phyloP scores from a whole-genome alignment of 2,888 invertebrate species.

The Leptopterna dolabrata region DNA sequence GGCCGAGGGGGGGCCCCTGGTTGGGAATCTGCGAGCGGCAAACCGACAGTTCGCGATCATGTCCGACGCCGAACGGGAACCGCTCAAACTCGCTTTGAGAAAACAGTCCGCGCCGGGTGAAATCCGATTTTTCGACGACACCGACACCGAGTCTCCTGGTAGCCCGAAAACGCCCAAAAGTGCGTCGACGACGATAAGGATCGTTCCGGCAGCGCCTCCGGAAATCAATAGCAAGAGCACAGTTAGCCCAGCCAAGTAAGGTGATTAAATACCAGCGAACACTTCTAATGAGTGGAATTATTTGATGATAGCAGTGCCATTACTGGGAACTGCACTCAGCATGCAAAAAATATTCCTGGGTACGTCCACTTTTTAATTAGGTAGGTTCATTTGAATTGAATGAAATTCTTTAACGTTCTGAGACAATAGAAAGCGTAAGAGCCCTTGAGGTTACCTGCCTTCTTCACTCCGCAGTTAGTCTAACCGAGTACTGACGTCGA shows the following conservation, averaged over 20 bases:
- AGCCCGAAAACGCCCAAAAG: not conserved
- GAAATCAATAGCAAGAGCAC: conserved; percentile 10
- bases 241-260: conserved; percentile 22
- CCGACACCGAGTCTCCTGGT: conserved; percentile 49
- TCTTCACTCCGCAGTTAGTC: no score
- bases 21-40: not conserved
- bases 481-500: no score
- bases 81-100: conserved; percentile 36
- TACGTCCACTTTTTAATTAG: no score
- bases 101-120: conserved; percentile 56
- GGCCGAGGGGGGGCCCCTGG: not conserved
- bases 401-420: no score
- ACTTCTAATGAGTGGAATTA: no score
- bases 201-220: conserved; percentile 10
- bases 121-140: conserved; percentile 58
- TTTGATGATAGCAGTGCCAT: no score
- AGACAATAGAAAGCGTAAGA: no score
- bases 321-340: no score
- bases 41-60: not conserved
- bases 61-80: conserved; percentile 41
- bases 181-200: conserved; percentile 25
- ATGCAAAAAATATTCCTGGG: no score
- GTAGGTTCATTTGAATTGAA: no score
- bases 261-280: not conserved
- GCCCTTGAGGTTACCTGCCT: no score